Evolutionary conservation across 2,113 vertebrate genomes (phyloP).

Genomic region (Bettongia penicillata): DNA sequence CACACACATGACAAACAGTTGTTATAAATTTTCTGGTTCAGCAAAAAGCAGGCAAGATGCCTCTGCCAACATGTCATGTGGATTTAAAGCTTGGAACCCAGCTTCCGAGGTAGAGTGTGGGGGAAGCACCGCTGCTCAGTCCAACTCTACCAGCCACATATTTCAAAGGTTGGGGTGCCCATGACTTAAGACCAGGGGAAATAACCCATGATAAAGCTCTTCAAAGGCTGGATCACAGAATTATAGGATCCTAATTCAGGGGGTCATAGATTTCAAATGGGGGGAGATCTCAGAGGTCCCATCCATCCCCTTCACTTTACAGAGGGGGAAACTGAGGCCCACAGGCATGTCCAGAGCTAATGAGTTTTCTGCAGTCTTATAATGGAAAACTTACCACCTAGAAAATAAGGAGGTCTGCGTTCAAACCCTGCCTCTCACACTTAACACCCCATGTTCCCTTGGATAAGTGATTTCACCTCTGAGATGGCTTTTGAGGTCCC

Average conservation of each 20-base stretch:
- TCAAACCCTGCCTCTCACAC: not conserved
- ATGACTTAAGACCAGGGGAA: slow-evolving; percentile 36
- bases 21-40: slow-evolving; percentile 83
- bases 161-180: slow-evolving; percentile 18
- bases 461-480: not conserved
- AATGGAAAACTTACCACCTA: not conserved
- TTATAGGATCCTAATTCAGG: too few species aligned
- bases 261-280: not conserved
- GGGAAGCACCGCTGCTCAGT: slow-evolving; percentile 32
- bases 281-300: not conserved
- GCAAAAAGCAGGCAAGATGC: slow-evolving; percentile 75
- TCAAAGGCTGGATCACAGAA: not conserved
- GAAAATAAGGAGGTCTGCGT: not conserved
- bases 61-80: slow-evolving; percentile 71
- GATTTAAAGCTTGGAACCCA: slow-evolving; percentile 61
- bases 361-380: not conserved
- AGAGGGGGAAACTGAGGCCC: not conserved
- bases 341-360: not conserved
- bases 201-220: not conserved
- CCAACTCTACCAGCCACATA: slow-evolving; percentile 11
- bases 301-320: not conserved
- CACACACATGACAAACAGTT: slow-evolving; percentile 83
- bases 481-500: not conserved
- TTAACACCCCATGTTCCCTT: too few species aligned
- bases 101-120: slow-evolving; percentile 56